These are phyloP conservation scores for Zosterops borbonicus DNA, from an alignment of 2,113 vertebrate genomes.

Conservation along the genomic window DNA sequence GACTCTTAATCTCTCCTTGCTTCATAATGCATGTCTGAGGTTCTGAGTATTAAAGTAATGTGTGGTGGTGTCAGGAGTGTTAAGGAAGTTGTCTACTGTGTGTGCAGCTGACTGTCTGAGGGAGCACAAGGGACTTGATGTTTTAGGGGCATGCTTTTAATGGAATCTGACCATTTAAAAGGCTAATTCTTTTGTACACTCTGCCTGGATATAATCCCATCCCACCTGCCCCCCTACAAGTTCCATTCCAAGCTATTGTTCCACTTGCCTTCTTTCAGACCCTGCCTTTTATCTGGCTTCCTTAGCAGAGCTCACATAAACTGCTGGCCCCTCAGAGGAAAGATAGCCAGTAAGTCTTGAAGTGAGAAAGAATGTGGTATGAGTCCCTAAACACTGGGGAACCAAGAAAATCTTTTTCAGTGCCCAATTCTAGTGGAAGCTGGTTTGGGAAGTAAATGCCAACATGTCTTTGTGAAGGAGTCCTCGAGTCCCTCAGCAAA, in stretches of 20 bases:
- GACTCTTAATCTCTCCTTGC: not conserved
- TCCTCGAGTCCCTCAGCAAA: not conserved
- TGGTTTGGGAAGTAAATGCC: not conserved
- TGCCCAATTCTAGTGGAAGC: not conserved
- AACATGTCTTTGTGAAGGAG: not conserved
- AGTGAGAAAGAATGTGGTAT: not conserved
- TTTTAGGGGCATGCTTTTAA: not conserved
- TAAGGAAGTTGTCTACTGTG: not conserved
- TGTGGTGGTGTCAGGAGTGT: not conserved
- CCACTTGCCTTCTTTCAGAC: not conserved
- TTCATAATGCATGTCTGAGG: not conserved
- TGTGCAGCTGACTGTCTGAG: not conserved
- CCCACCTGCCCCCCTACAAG: not conserved
- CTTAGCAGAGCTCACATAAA: not conserved
- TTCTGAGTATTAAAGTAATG: not conserved
- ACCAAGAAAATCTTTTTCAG: not conserved
- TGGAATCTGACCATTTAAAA: not conserved
- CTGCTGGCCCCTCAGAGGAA: not conserved
- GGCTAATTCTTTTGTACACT: not conserved
- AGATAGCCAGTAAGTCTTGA: not conserved
- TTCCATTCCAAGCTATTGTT: not conserved
- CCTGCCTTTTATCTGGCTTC: not conserved
- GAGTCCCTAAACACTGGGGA: not conserved
- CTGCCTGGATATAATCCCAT: not conserved
- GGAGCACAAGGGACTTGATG: not conserved